Conservation (phyloP, 2,797 vertebrate species). For the Petrocephalus schoutedeni region DNA sequence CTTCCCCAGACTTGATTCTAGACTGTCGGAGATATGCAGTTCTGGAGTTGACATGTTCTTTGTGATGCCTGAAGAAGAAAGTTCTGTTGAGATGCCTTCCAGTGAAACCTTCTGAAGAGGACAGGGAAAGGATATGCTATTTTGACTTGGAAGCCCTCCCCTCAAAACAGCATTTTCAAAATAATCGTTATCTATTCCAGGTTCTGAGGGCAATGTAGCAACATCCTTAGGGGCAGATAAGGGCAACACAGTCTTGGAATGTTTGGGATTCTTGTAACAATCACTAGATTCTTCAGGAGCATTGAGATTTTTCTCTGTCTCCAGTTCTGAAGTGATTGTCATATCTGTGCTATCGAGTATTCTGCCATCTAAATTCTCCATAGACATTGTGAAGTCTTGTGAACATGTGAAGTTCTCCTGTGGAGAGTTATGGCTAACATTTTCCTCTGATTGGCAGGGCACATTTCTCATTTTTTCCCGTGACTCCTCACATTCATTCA, state of each 20-base stretch:
- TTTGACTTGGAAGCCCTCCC: background rate
- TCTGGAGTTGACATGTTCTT: conserved; percentile 4
- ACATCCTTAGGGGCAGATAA: background rate
- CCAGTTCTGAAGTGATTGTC: background rate
- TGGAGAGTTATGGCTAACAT: background rate
- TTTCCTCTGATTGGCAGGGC: background rate
- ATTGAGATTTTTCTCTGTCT: background rate
- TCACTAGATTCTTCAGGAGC: conserved; percentile 2
- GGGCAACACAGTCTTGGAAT: background rate
- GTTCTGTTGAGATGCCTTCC: background rate
- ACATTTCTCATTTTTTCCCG: background rate
- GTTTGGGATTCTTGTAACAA: background rate
- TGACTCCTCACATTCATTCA: background rate
- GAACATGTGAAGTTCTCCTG: conserved; percentile 14
- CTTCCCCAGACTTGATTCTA: background rate
- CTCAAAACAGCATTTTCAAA: background rate
- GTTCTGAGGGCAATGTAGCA: background rate
- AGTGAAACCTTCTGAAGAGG: background rate
- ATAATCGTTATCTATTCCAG: background rate
- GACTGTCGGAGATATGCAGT: background rate
- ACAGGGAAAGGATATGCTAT: background rate
- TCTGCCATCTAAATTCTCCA: background rate
- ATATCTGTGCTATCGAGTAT: background rate
- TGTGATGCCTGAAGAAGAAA: conserved; percentile 3
- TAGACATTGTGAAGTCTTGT: background rate